A percentile compares a stretch with the other conserved stretches of the same genome.
These are phyloP conservation scores for Phalacrocorax carbo DNA, from an alignment of 2,113 vertebrate species.

Conservation along the genomic window DNA sequence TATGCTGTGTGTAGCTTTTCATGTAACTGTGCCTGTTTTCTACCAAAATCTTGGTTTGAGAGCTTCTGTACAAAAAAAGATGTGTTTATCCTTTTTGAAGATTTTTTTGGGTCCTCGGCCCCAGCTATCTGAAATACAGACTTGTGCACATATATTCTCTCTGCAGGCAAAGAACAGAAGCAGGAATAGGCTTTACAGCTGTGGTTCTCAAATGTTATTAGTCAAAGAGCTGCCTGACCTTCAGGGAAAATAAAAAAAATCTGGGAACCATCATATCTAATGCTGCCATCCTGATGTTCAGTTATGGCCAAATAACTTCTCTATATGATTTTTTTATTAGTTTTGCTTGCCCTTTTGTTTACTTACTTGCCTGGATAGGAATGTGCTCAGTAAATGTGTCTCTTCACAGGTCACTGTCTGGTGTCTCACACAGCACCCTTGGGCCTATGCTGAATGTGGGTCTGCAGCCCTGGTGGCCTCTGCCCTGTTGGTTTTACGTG, in stretches of 20 bases:
- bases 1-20: constrained; percentile 1
- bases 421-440: background rate
- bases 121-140: background rate
- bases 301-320: constrained; percentile 44
- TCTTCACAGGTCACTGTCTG: background rate
- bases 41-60: background rate
- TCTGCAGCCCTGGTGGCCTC: background rate
- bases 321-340: background rate
- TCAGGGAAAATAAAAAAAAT: background rate
- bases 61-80: background rate
- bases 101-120: constrained; percentile 28
- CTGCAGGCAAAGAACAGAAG: constrained; percentile 13
- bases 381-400: background rate
- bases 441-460: fast-evolving
- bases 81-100: constrained; percentile 35
- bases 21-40: background rate
- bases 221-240: constrained; percentile 49
- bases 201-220: constrained; percentile 44
- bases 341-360: constrained; percentile 33
- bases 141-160: constrained; percentile 18
- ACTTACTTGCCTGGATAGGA: background rate
- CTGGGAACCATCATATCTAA: background rate
- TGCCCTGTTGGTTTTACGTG: fast-evolving
- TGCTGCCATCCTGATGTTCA: background rate
- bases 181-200: constrained; percentile 20